These are phyloP conservation scores for Dromococcyx pavoninus DNA, from an alignment of 2,797 vertebrate species.

Conservation along the genomic window DNA sequence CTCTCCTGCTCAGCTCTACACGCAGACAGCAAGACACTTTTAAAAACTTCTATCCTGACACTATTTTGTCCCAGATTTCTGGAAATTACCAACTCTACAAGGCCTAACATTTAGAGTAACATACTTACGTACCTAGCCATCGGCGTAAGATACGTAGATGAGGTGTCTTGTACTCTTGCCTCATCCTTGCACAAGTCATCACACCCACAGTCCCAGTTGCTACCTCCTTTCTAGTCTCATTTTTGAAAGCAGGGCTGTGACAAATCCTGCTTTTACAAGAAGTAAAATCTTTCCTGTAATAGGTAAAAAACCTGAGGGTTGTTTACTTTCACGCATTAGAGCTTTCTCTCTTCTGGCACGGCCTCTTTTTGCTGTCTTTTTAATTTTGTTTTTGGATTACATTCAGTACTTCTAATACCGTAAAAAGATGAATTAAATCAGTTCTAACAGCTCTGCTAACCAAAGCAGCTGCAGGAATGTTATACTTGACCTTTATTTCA, in stretches of 20 bases:
- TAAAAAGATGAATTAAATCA: background rate
- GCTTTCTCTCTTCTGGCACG: background rate
- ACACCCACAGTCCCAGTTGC: background rate
- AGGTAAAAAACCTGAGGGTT: background rate
- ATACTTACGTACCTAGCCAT: background rate
- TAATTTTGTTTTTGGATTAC: background rate
- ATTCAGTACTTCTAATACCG: background rate
- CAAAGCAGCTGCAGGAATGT: background rate
- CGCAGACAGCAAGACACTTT: background rate
- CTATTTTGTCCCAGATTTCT: background rate
- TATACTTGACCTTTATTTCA: background rate
- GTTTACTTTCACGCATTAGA: background rate
- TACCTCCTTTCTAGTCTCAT: background rate
- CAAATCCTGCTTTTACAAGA: background rate
- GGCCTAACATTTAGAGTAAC: background rate
- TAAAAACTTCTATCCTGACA: background rate
- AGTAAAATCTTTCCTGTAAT: background rate
- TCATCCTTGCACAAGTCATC: background rate
- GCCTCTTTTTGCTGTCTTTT: background rate
- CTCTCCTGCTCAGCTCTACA: background rate
- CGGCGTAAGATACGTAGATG: background rate
- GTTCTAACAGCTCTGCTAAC: background rate
- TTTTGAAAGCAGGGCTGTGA: background rate
- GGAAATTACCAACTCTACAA: background rate
- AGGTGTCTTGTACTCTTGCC: background rate